Percentiles rank a stretch among this genome's conserved stretches.
Evolutionary conservation across 2,888 invertebrate species (phyloP).

Genomic region (Caenorhabditis sp.): DNA sequence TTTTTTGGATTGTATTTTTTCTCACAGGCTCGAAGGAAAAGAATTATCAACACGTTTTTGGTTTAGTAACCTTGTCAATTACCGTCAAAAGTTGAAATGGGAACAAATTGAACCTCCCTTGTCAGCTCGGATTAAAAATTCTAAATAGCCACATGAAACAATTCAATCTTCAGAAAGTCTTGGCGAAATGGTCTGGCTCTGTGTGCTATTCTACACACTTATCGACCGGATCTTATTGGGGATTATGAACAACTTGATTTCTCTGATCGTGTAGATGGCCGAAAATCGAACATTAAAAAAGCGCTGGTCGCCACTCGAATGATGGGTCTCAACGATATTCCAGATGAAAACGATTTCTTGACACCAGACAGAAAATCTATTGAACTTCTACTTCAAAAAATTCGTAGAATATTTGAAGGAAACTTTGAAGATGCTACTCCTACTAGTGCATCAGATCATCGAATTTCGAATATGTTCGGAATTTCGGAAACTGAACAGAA

Average conservation of each 20-base stretch:
- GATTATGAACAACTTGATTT: conserved; percentile 55
- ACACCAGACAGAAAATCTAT: conserved; percentile 47
- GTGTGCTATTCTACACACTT: conserved; percentile 67
- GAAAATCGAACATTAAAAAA: conserved; percentile 52
- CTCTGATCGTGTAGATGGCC: conserved; percentile 52
- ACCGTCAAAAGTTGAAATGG: no score
- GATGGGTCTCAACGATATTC: conserved; percentile 47
- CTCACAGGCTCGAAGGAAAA: no score
- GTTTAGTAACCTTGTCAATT: no score
- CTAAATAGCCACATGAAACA: no score
- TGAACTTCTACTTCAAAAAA: conserved; percentile 33
- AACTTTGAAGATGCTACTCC: conserved; percentile 37
- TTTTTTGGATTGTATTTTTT: no score
- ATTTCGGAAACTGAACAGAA: conserved; percentile 51
- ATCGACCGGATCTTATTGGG: conserved; percentile 57
- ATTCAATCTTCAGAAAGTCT: conserved; percentile 50
- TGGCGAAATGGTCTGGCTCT: conserved; percentile 66
- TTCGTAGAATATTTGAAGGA: conserved; percentile 47
- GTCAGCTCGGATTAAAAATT: no score
- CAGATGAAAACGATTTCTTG: conserved; percentile 47
- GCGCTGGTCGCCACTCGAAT: conserved; percentile 32
- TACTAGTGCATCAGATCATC: conserved; percentile 47
- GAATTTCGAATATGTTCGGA: conserved; percentile 48
- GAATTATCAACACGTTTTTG: no score
- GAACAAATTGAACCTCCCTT: no score